These are phyloP conservation scores for Coptodon bakossiorum DNA, from an alignment of 2,113 vertebrate species.

Conservation along the genomic window DNA sequence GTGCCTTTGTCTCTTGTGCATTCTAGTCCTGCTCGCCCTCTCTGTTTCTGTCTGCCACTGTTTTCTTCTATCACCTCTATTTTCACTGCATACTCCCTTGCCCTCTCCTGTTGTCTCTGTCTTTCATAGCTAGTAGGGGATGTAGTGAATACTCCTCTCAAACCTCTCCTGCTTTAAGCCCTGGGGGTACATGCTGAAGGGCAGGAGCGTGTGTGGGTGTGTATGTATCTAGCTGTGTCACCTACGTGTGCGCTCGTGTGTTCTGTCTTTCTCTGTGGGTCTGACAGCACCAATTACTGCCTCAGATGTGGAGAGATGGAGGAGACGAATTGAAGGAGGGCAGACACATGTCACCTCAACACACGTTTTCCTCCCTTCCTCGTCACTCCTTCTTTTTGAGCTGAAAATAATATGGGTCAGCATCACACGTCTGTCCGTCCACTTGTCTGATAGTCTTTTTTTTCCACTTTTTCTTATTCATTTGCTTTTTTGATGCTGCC, in stretches of 20 bases:
- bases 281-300: conserved; percentile 71
- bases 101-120: conserved; percentile 30
- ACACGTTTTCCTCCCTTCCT: conserved; percentile 35
- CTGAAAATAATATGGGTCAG: conserved; percentile 40
- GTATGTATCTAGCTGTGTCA: neutral
- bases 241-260: conserved; percentile 16
- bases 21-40: conserved; percentile 26
- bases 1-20: conserved; percentile 12
- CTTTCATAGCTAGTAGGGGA: conserved; percentile 44
- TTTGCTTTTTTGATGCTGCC: conserved; percentile 5
- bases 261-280: conserved; percentile 49
- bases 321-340: conserved; percentile 41
- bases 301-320: conserved; percentile 48
- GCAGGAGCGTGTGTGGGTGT: conserved; percentile 14
- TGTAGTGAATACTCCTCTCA: conserved; percentile 41
- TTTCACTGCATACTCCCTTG: conserved; percentile 12
- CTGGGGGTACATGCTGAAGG: conserved; percentile 47
- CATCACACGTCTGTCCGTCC: conserved; percentile 4
- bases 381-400: conserved; percentile 9
- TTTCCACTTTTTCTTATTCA: neutral
- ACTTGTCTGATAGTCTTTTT: conserved; percentile 17
- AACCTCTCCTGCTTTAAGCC: conserved; percentile 43
- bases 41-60: conserved; percentile 31
- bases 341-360: conserved; percentile 63
- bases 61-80: conserved; percentile 2